Evolutionary conservation across 1,140 invertebrate genomes (phyloP), one percentile per base, ranked within the genome.

Genomic region (Rhysida immarginata): DNA sequence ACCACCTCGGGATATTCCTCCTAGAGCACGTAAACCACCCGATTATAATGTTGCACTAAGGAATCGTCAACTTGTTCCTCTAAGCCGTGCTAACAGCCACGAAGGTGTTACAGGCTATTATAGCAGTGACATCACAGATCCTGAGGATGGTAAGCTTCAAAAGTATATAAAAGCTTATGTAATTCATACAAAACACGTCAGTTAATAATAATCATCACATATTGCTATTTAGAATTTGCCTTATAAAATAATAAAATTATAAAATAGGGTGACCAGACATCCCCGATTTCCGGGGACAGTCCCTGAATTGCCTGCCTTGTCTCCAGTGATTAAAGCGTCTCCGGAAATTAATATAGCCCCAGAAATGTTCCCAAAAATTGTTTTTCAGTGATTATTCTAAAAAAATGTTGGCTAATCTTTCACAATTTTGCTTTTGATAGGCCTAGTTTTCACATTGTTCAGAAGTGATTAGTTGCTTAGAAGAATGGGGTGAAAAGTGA

Each of bases 81-180:
- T 87, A 53, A 84, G 83, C 58, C 76, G 85, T 64, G 84, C 85
- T n/a, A 83, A 87, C 73, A 86, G 84, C 57, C 84, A 87, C 66
- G 85, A 89, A 69, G 84, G 85, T 59, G 83, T 85, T 59, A 84
- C 84, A 45, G 83, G 81, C 70, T 83, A 83, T 65, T 83, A 81
- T 68, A 74, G 76, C 60, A 46, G 43, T 21, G 59, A 61, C 48
- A 25, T 54, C 5, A 54, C 53, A 20, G 79, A 81, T 64, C 80
- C 80, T 60, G 81, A 83, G 64, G 81, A 81, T 59, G 80, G 82
- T 68, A 25, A 49, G 53, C 44, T 53, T 21, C 11, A 42, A 11
- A 11, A 14, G 53, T 61, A 11, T 53, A 58, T 42, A 25, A 16
- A 45, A 63, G 21, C 14, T 44, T 55, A n/a, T n/a, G n/a, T n/a